A percentile compares a stretch with the other conserved stretches of the same genome.
phyloP scores from a whole-genome alignment of 1,140 invertebrate species.

The Rhopalosiphum padi region DNA sequence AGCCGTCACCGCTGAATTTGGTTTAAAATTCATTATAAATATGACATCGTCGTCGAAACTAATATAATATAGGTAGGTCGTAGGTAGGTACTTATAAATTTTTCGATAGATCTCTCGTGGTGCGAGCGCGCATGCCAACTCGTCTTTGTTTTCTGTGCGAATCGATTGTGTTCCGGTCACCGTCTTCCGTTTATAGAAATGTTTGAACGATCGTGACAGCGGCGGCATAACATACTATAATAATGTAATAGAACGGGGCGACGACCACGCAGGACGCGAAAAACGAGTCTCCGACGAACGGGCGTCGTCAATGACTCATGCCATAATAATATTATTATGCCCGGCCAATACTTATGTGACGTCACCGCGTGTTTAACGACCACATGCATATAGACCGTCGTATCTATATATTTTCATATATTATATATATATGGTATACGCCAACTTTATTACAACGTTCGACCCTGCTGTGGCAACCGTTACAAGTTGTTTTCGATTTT shows the following conservation, averaged over 20 bases:
- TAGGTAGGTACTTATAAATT: not conserved
- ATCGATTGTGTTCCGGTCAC: not conserved
- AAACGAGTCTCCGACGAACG: constrained; percentile 17
- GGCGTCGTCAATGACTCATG: constrained; percentile 25
- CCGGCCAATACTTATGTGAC: constrained; percentile 37
- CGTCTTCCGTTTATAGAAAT: constrained; percentile 51
- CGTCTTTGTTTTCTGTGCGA: not conserved
- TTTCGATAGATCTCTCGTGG: not conserved
- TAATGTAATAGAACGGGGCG: not conserved
- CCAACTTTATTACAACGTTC: not conserved
- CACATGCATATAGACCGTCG: not conserved
- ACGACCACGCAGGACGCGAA: constrained; percentile 32
- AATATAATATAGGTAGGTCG: too few relatives aligned
- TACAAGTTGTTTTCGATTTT: not conserved
- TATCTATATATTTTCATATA: not conserved
- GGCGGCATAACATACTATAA: not conserved
- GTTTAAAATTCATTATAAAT: too few relatives aligned
- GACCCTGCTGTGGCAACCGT: not conserved
- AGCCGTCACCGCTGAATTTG: too few relatives aligned
- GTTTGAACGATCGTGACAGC: not conserved
- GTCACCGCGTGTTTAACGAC: constrained; percentile 3
- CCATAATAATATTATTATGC: not conserved
- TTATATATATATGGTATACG: not conserved
- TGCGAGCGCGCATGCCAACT: not conserved
- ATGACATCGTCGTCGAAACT: too few relatives aligned